Conservation (phyloP, 2,113 vertebrate genomes). For the Hyaena hyaena region DNA sequence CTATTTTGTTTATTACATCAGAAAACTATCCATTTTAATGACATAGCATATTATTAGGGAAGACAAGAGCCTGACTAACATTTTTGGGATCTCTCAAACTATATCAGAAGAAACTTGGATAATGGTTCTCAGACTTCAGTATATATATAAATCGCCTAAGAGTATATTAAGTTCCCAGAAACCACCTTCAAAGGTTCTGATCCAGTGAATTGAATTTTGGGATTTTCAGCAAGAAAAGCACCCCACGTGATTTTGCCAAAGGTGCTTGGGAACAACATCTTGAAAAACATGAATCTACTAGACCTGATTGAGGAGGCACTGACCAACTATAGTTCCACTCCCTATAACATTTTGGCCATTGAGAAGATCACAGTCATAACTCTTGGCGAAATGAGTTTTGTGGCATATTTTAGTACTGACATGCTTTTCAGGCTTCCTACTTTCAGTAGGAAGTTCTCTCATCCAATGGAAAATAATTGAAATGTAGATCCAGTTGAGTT, state of each 20-base stretch:
- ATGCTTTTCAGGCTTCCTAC: neutral
- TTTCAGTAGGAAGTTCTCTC: neutral
- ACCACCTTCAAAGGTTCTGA: neutral
- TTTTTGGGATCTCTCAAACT: neutral
- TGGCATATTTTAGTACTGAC: neutral
- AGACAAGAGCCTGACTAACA: neutral
- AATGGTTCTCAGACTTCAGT: neutral
- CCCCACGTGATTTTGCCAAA: neutral
- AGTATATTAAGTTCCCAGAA: neutral
- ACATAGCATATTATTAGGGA: neutral
- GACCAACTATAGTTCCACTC: neutral
- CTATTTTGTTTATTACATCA: neutral
- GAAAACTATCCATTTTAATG: neutral
- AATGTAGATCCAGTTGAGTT: slow-evolving; percentile 14
- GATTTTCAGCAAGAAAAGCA: neutral
- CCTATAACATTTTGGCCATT: neutral
- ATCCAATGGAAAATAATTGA: slow-evolving; percentile 35
- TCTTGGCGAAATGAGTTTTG: neutral
- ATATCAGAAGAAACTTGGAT: neutral
- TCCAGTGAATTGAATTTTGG: neutral
- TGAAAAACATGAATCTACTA: neutral
- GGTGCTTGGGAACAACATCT: neutral
- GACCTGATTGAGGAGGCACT: neutral
- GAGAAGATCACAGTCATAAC: neutral
- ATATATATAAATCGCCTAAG: neutral